Conservation (phyloP, 2,113 vertebrate genomes). For the Cynopterus brachyotis region DNA sequence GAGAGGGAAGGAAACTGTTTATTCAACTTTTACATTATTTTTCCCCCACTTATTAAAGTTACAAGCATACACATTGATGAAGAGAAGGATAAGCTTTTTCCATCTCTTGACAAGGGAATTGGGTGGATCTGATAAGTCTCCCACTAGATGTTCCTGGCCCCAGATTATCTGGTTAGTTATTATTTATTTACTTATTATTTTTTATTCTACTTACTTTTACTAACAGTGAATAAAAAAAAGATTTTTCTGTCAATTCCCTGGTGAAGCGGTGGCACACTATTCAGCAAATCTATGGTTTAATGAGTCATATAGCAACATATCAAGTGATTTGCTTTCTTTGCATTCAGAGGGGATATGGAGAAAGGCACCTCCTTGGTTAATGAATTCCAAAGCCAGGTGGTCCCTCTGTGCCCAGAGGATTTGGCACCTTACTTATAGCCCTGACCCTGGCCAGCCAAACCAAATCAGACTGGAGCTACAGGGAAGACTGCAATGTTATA, state of each 20-base stretch:
- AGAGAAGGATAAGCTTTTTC: not conserved
- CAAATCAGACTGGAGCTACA: not conserved
- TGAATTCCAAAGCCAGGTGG: not conserved
- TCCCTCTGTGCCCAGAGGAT: not conserved
- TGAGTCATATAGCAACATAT: not conserved
- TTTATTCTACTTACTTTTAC: not conserved
- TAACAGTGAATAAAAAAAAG: not conserved
- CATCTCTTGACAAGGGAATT: not conserved
- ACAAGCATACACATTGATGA: not conserved
- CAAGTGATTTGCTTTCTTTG: not conserved
- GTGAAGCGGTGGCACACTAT: not conserved
- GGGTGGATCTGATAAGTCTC: not conserved
- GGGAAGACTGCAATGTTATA: not conserved
- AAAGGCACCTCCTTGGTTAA: not conserved
- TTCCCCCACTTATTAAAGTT: constrained; percentile 2
- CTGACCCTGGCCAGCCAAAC: not conserved
- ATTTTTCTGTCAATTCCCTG: constrained; percentile 31
- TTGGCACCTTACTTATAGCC: not conserved
- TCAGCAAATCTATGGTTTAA: not conserved
- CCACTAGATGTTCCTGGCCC: not conserved
- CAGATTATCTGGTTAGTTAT: not conserved
- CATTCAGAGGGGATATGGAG: not conserved
- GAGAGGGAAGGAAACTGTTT: not conserved
- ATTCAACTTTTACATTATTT: not conserved
- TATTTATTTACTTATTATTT: not conserved